Percentiles rank a stretch among this genome's conserved stretches.
phyloP scores from a whole-genome alignment of 2,888 invertebrate species.

The Sclerodermus sp. region DNA sequence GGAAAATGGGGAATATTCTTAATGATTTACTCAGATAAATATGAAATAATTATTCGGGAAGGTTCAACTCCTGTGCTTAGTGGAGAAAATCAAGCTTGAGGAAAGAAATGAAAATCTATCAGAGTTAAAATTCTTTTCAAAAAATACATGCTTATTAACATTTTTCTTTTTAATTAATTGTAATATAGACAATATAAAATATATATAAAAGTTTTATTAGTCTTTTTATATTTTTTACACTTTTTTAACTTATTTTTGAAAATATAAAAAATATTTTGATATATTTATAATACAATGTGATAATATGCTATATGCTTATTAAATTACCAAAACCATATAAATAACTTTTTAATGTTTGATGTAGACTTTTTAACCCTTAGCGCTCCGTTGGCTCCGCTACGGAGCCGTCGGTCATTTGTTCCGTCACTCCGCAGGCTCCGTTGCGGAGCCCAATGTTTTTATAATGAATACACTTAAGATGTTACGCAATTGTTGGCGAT shows the following conservation, averaged over 20 bases:
- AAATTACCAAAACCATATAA: too few relatives aligned
- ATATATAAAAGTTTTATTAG: not conserved
- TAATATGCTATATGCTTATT: too few relatives aligned
- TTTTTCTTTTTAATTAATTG: not conserved
- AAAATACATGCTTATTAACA: not conserved
- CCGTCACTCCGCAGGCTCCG: too few relatives aligned
- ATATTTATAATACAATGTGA: too few relatives aligned
- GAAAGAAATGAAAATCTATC: conserved; percentile 3
- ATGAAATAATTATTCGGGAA: conserved; percentile 26
- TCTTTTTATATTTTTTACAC: not conserved
- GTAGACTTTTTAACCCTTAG: too few relatives aligned
- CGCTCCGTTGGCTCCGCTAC: not conserved
- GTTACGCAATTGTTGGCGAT: not conserved
- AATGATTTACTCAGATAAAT: conserved; percentile 32
- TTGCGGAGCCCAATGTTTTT: not conserved
- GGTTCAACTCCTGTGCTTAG: conserved; percentile 22
- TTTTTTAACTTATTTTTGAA: too few relatives aligned
- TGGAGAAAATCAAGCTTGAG: too few relatives aligned
- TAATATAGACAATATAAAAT: not conserved
- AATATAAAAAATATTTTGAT: too few relatives aligned
- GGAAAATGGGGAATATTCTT: conserved; percentile 33
- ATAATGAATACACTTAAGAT: not conserved
- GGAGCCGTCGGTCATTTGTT: not conserved
- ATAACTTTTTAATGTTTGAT: too few relatives aligned
- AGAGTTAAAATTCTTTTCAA: not conserved